Evolutionary conservation across 92 coral and sea anemone genomes (phyloP), one percentile per base, ranked within the genome.

Genomic region (Zoanthus gigantus): DNA sequence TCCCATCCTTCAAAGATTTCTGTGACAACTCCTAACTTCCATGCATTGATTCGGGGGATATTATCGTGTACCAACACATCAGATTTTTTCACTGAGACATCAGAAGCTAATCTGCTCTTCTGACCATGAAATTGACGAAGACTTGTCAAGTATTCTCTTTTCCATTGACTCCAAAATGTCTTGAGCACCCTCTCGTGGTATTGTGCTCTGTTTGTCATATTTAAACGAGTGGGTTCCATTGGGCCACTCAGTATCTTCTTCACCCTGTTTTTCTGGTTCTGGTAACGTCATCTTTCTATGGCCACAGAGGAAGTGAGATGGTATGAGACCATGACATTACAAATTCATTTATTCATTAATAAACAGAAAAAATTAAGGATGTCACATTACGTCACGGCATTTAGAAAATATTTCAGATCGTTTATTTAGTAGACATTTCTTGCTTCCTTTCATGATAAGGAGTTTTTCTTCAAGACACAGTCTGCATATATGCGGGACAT

Each of bases 1-100:
- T 89, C 89, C 58, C 58, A 76, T 15, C 92, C 88, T n/a, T 76
- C 77, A 60, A 89, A 63, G 71, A 72, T 75, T 44, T 83, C 73
- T 57, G 83, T 75, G 5, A 83, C 71, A 12, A 47, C 78, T 14
- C 84, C 85, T 66, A 89, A n/a, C 67, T 69, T 83, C 92, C 92
- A 89, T 11, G 42, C 53, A 57, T 74, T 60, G 23, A 23, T 23
- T 76, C 92, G 52, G 52, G 88, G 76, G 16, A 72, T 71, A 16
- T 76, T 78, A 34, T 83, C 87, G 14, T 83, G 86, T 47, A 89
- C 16, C 15, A 89, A 23, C 23, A 23, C 23, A 23, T 23, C 23
- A 23, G 23, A 23, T 23, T 23, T 23, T 42, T 82, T 82, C 23
- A 72, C 88, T 16, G 71, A 17, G 37, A 34, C 31, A 31, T 6